Evolutionary conservation across 2,113 vertebrate species (phyloP).

Genomic region (Tyto alba): DNA sequence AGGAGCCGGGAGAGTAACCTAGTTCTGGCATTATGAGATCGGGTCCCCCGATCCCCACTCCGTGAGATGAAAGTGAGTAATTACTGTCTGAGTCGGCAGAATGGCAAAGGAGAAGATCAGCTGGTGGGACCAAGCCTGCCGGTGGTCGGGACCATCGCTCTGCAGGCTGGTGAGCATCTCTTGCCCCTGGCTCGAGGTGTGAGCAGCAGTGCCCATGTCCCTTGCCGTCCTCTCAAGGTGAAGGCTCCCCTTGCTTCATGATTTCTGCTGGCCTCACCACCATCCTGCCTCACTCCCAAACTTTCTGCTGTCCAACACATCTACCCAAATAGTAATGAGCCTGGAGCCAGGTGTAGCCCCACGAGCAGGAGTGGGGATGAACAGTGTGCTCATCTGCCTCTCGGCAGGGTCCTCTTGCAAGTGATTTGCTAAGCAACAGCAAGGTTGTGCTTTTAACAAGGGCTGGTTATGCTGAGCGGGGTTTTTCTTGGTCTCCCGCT

Average conservation of each 20-base stretch:
- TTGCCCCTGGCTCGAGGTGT: not conserved
- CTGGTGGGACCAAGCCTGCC: rapidly evolving
- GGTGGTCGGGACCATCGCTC: rapidly evolving
- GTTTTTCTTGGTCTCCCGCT: not conserved
- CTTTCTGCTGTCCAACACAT: not conserved
- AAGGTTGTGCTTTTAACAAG: not conserved
- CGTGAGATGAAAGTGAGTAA: not conserved
- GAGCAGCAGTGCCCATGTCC: rapidly evolving
- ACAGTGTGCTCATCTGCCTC: too few species aligned
- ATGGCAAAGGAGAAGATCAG: rapidly evolving
- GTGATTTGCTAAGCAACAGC: not conserved
- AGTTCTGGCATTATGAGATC: not conserved
- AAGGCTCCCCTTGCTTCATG: not conserved
- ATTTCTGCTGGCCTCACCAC: not conserved
- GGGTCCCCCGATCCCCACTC: not conserved
- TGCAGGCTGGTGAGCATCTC: not conserved
- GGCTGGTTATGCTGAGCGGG: not conserved
- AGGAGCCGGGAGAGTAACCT: not conserved
- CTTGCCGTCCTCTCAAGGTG: not conserved
- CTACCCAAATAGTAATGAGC: not conserved
- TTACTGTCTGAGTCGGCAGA: not conserved
- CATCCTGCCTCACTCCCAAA: not conserved
- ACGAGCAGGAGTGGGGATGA: not conserved
- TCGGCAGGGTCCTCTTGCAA: not conserved
- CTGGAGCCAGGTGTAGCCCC: not conserved